Evolutionary conservation across 2,888 invertebrate species (phyloP).

Genomic region (Agrotis exclamationis): DNA sequence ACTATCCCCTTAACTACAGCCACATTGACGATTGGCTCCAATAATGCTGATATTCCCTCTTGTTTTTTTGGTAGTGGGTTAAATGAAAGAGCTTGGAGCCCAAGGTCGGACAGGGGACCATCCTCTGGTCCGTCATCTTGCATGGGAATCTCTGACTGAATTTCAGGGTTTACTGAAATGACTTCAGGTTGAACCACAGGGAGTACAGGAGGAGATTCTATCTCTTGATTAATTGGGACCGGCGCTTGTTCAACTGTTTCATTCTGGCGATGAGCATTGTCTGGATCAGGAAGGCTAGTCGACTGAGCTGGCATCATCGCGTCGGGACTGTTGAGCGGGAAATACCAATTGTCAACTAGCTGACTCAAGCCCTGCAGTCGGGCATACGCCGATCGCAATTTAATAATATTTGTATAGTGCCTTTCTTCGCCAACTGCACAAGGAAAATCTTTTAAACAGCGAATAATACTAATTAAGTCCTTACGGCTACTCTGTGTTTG

Average conservation of each 20-base stretch:
- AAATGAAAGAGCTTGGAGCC: not conserved
- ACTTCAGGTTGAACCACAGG: no score
- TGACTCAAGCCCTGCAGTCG: conserved; percentile 2
- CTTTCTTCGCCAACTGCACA: not conserved
- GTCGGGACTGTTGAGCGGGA: no score
- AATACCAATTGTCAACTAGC: not conserved
- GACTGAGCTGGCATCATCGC: no score
- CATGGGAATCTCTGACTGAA: not conserved
- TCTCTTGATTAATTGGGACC: not conserved
- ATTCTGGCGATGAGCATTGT: not conserved
- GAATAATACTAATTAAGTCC: conserved; percentile 8
- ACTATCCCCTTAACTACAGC: not conserved
- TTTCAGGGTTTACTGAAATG: not conserved
- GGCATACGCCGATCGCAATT: no score
- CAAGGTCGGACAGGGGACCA: not conserved
- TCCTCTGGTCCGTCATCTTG: not conserved
- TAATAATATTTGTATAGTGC: no score
- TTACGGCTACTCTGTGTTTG: not conserved
- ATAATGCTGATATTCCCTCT: no score
- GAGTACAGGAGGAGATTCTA: no score
- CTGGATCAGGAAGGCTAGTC: no score
- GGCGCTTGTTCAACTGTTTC: not conserved
- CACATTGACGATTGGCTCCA: not conserved
- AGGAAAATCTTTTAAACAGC: not conserved
- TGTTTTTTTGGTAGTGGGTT: no score